A percentile compares a stretch with the other conserved stretches of the same genome.
Conservation (phyloP, 2,113 vertebrate genomes). For the Thunnus maccoyii region DNA sequence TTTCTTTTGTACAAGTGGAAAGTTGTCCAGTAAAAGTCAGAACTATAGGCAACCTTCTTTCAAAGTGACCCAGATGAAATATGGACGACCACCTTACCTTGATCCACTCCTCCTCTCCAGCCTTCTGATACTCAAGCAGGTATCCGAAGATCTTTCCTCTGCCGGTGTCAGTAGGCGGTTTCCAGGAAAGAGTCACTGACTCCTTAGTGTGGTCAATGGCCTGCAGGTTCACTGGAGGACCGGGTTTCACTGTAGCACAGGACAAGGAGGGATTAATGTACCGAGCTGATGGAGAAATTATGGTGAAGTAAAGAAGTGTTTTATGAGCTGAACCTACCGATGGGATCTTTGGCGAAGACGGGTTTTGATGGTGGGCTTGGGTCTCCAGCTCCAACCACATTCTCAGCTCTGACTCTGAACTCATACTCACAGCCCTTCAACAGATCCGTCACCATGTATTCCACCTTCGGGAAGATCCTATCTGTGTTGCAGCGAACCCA, state of each 20-base stretch:
- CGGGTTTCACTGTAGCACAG: slow-evolving; percentile 88
- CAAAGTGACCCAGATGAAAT: background rate
- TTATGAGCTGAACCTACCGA: slow-evolving; percentile 84
- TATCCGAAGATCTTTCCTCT: slow-evolving; percentile 97
- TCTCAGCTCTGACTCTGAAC: slow-evolving; percentile 97
- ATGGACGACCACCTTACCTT: slow-evolving; percentile 76
- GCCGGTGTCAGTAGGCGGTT: slow-evolving; percentile 92
- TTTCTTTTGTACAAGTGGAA: background rate
- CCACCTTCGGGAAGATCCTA: slow-evolving; percentile 89
- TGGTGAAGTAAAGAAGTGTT: background rate
- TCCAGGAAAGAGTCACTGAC: slow-evolving; percentile 94
- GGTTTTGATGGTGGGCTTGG: slow-evolving; percentile 97
- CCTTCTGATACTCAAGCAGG: slow-evolving; percentile 95
- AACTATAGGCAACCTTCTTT: background rate
- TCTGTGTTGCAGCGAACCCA: slow-evolving; percentile 88
- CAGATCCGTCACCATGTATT: slow-evolving; percentile 94
- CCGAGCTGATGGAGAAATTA: background rate
- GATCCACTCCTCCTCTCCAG: slow-evolving; percentile 94
- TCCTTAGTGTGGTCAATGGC: slow-evolving; percentile 93
- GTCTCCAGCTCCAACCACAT: slow-evolving; percentile 94
- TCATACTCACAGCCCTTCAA: slow-evolving; percentile 97
- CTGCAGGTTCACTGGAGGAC: slow-evolving; percentile 92
- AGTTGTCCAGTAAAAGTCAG: too few relatives aligned
- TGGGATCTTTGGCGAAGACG: slow-evolving; percentile 95
- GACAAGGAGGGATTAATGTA: background rate